Base-by-base conservation (phyloP, 2,797 vertebrate genomes). In the Sternarchorhynchus goeldii region DNA sequence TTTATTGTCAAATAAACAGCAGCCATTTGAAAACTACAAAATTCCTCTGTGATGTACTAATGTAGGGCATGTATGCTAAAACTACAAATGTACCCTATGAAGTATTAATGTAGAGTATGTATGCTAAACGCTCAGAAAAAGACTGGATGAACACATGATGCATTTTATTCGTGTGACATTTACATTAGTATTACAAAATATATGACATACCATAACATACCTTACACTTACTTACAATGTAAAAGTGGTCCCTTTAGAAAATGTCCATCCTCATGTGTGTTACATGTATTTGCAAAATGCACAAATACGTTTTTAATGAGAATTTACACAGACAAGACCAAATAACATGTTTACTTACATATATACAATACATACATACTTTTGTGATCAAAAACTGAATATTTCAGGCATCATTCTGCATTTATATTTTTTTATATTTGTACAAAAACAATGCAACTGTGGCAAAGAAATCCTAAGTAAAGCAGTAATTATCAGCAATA, bases 181-280 rank as follows among this genome's bases (percentile, higher is more conserved):
- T 84, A 80, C 77, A 80, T 58, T 56, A n/a, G 60, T 84, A 77
- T 84, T 64, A 80, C 71, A 84, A 84, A 84, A 79, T 71, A 77
- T 34, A 76, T 59, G 58, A 77, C 70, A 53, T 74, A 77, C 53
- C 73, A 60, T 76, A n/a, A 76, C n/a, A n/a, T n/a, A n/a, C 73
- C 69, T 18, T 25, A 77, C 16, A 70, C 18, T 45, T 65, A 74
- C 32, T 65, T 73, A 68, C 45, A 36, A 75, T 71, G 75, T 58
- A 75, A 78, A 83, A 71, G 55, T 64, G 17, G 20, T 60, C 39
- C 21, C 55, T 70, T 71, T 20, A 32, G 64, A 80, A 75, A 68
- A 70, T 45, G 41, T 25, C 68, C 71, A 73, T 57, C 17, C 36
- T 59, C 34, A 20, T 59, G 21, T 59, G 21, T 68, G 17, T 41